Evolutionary conservation across 2,888 invertebrate genomes (phyloP), one percentile per base, ranked within the genome.

Genomic region (Pachymerium ferrugineum): DNA sequence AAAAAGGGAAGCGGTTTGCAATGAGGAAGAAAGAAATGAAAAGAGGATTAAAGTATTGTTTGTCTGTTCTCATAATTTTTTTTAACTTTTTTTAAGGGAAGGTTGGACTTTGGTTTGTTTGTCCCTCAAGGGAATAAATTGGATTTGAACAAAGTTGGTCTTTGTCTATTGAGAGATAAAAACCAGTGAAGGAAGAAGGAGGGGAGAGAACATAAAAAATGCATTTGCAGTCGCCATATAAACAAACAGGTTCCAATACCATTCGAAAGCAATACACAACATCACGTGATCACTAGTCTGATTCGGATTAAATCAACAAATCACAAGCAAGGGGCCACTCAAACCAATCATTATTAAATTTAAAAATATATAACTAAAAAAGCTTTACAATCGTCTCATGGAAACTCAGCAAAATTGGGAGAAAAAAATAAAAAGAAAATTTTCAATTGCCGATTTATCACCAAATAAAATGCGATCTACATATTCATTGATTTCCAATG

Each of bases 1-100:
- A n/a, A n/a, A n/a, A n/a, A n/a, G n/a, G n/a, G n/a, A n/a, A n/a
- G n/a, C n/a, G n/a, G n/a, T n/a, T n/a, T n/a, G n/a, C n/a, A n/a
- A n/a, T n/a, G n/a, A n/a, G n/a, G n/a, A 62, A 22, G 25, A 62
- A 62, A 22, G 25, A 62, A 22, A 10, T 12, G 62, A 19, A 62
- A 54, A 62, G 62, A 62, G 62, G 62, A 62, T 62, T 62, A 62
- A n/a, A 62, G 62, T 25, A 14, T 62, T 62, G 62, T 22, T 62
- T 25, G 62, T 62, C 8, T 62, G 25, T 4, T 38, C 38, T 38
- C 16, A 38, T 38, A 38, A 38, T 38, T 38, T 38, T 38, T 38
- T 16, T 22, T 22, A 54, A 54, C 47, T 54, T 54, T 22, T 54
- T 54, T 54, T 2, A 19, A 22, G 25, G 8, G 28, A 28, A 25